A percentile compares a stretch with the other conserved stretches of the same genome.
Conservation (phyloP, 2,113 vertebrate genomes). For the Crotalus viridis region DNA sequence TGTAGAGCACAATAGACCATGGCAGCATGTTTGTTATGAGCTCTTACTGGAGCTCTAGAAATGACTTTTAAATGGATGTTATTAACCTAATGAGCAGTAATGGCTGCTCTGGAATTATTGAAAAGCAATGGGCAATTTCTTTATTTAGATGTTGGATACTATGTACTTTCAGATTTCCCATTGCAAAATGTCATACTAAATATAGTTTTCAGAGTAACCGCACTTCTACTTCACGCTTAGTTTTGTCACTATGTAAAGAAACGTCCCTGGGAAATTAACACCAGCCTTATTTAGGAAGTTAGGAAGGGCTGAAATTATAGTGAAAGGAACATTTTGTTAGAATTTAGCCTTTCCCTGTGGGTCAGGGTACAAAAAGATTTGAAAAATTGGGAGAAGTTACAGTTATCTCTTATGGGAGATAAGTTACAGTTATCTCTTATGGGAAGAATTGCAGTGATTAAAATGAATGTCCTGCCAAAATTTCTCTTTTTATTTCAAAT, state of each 20-base stretch:
- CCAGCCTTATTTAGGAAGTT: background rate
- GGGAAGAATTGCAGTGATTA: no score
- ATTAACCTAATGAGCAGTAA: conserved; percentile 33
- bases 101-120: conserved; percentile 33
- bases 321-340: background rate
- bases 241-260: background rate
- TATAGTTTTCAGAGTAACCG: conserved; percentile 3
- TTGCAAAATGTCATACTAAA: conserved; percentile 30
- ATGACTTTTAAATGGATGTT: conserved; percentile 42
- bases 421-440: no score
- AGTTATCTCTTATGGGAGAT: no score
- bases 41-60: conserved; percentile 29
- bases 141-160: background rate
- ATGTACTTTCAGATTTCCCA: background rate
- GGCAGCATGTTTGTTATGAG: conserved; percentile 22
- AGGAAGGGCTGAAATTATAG: background rate
- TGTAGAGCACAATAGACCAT: conserved; percentile 27
- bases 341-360: background rate
- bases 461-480: no score
- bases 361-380: no score
- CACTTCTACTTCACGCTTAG: background rate
- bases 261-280: background rate
- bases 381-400: no score
- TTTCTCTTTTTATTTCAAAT: no score
- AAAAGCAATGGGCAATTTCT: conserved; percentile 30